phyloP scores from a whole-genome alignment of 2,888 invertebrate genomes.

The Allolobophora icterica region DNA sequence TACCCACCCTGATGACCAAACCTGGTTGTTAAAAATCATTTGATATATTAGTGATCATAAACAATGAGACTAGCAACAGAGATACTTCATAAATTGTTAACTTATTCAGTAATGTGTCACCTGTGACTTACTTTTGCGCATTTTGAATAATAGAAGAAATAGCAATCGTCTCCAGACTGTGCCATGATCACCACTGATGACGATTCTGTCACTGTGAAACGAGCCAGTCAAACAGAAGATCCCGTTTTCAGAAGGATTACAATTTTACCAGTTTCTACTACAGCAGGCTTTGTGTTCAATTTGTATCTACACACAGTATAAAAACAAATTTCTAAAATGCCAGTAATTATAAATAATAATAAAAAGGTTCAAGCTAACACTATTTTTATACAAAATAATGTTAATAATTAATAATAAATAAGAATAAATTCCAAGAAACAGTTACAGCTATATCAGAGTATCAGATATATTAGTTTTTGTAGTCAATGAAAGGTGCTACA shows the following conservation, averaged over 20 bases:
- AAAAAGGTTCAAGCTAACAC: not conserved
- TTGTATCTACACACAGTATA: not conserved
- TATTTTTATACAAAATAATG: not conserved
- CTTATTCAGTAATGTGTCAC: not conserved
- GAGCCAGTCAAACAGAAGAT: not conserved
- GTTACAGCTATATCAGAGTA: not conserved
- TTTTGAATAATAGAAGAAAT: conserved; percentile 86
- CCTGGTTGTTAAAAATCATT: not conserved
- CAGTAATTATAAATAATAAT: not conserved
- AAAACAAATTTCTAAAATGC: not conserved
- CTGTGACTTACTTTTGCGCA: conserved; percentile 78
- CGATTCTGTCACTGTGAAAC: not conserved
- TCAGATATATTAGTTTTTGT: not conserved
- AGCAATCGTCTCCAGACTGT: conserved; percentile 75
- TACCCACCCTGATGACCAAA: too few species aligned
- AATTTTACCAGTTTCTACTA: not conserved
- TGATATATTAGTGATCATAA: not conserved
- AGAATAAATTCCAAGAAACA: not conserved
- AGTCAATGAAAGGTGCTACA: too few species aligned
- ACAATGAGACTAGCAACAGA: not conserved
- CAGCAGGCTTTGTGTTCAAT: not conserved
- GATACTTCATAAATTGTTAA: not conserved
- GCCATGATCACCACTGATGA: not conserved
- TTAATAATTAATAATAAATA: too few species aligned
- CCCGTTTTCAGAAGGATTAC: not conserved